phyloP scores from a whole-genome alignment of 2,888 invertebrate species.

The Exocentrus adspersus region DNA sequence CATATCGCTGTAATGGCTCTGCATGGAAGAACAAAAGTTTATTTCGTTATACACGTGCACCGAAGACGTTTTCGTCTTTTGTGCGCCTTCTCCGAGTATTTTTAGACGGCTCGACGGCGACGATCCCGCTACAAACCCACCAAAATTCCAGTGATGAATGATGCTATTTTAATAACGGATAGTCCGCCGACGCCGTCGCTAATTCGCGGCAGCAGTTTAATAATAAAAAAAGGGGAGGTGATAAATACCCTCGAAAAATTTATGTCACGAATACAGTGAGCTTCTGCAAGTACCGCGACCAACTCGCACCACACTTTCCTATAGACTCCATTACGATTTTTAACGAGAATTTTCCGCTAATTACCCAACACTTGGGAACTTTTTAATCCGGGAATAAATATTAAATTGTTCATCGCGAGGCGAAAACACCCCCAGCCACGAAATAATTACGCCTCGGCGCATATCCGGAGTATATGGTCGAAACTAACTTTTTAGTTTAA shows the following conservation, averaged over 20 bases:
- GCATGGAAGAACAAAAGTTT: no score
- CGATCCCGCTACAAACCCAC: no score
- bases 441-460: conserved; percentile 15
- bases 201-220: conserved; percentile 29
- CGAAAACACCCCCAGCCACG: conserved; percentile 7
- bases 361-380: conserved; percentile 5
- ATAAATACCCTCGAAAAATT: background rate
- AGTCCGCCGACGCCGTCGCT: conserved; percentile 31
- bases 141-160: conserved; percentile 30
- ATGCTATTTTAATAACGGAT: conserved; percentile 33
- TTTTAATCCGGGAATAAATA: conserved; percentile 19
- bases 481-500: conserved; percentile 14
- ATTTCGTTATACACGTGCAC: no score
- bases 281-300: background rate
- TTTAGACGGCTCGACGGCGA: no score
- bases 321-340: no score
- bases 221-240: conserved; percentile 10
- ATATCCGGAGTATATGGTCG: no score
- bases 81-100: no score
- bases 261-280: background rate
- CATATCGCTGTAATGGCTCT: no score
- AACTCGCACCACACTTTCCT: no score
- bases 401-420: conserved; percentile 18
- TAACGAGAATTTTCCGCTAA: conserved; percentile 8
- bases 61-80: no score